Percentiles rank a stretch among this genome's conserved stretches.
Conservation (phyloP, 2,888 invertebrate species). For the Tortrix viridana region DNA sequence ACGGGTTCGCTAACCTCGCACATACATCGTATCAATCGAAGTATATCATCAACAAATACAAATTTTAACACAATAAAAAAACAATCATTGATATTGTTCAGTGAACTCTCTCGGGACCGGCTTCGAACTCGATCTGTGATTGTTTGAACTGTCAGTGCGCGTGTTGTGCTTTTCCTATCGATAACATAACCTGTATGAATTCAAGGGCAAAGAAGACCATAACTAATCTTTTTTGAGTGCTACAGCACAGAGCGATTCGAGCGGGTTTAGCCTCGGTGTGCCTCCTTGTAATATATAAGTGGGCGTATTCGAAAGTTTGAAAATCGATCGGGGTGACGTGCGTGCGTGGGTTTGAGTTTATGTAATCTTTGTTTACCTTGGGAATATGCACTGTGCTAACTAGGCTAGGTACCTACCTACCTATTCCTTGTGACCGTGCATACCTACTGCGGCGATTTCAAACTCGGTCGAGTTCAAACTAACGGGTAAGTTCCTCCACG, state of each 20-base stretch:
- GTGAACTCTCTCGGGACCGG: conserved; percentile 58
- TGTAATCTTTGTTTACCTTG: conserved; percentile 84
- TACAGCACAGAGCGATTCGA: conserved; percentile 63
- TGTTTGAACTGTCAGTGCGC: conserved; percentile 82
- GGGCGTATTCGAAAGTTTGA: conserved; percentile 83
- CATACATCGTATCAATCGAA: conserved; percentile 60
- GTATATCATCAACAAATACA: conserved; percentile 50
- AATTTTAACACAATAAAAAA: conserved; percentile 51
- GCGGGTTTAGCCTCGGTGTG: conserved; percentile 61
- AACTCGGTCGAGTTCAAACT: conserved; percentile 33
- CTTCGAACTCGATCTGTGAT: conserved; percentile 77
- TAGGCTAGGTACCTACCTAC: conserved; percentile 58
- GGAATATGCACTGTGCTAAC: conserved; percentile 77
- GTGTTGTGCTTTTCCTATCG: conserved; percentile 80
- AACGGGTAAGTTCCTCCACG: conserved; percentile 43
- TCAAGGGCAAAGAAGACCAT: conserved; percentile 75
- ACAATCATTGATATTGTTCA: conserved; percentile 51
- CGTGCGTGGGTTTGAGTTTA: conserved; percentile 83
- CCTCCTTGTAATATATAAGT: conserved; percentile 68
- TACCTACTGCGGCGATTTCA: conserved; percentile 20
- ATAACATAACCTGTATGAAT: conserved; percentile 83
- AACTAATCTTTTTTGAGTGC: conserved; percentile 67
- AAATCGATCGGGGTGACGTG: conserved; percentile 82
- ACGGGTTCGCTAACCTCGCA: conserved; percentile 62
- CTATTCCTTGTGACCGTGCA: conserved; percentile 44